These are phyloP conservation scores for Cosmorhoe ocellata DNA, from an alignment of 2,888 invertebrate genomes.

Conservation along the genomic window DNA sequence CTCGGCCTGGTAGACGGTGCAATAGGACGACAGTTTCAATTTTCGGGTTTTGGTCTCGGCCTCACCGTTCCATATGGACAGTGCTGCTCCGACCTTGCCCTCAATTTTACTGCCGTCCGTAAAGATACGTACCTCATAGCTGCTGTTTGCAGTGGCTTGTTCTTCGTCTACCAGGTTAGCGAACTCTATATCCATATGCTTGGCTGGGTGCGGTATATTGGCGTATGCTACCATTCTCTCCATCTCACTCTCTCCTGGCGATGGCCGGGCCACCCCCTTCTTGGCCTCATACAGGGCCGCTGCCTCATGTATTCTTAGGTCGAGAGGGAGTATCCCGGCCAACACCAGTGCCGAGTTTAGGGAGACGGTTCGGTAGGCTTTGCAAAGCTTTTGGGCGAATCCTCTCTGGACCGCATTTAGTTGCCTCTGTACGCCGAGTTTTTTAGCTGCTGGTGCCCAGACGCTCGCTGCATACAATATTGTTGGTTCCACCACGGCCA, in stretches of 20 bases:
- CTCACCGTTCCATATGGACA: background rate
- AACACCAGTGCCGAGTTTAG: constrained; percentile 12
- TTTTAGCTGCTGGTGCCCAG: background rate
- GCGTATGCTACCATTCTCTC: background rate
- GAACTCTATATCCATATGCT: constrained; percentile 1
- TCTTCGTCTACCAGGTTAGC: constrained; percentile 4
- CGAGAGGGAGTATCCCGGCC: constrained; percentile 15
- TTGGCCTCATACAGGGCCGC: background rate
- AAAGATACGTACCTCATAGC: background rate
- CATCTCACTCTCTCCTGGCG: background rate
- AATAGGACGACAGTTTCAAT: constrained; percentile 5
- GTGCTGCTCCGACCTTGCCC: constrained; percentile 11
- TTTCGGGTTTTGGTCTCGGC: background rate
- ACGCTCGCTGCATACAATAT: background rate
- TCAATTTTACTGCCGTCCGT: constrained; percentile 21
- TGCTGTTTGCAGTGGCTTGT: background rate
- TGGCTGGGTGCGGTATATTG: constrained; percentile 7
- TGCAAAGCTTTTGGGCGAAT: background rate
- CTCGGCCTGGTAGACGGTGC: constrained; percentile 15
- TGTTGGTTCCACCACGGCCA: background rate
- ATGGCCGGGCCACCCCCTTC: background rate
- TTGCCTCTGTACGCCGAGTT: background rate
- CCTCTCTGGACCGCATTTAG: background rate
- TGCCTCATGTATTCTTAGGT: constrained; percentile 13
- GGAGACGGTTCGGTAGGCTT: constrained; percentile 1